A percentile compares a stretch with the other conserved stretches of the same genome.
Conservation (phyloP, 2,113 vertebrate genomes). For the Clupea harengus region DNA sequence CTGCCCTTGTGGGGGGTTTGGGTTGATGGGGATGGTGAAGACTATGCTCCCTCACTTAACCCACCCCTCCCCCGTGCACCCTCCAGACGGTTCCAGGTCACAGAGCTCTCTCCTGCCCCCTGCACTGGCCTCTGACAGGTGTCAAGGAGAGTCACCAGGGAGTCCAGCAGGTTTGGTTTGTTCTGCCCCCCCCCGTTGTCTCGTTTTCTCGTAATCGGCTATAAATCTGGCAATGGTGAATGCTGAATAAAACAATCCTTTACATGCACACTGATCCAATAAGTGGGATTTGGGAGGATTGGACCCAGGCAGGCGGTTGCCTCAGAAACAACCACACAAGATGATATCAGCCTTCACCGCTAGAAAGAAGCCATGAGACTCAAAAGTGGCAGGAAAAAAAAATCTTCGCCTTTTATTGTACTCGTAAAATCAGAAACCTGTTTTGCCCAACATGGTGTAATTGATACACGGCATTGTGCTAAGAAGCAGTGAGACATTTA, state of each 20-base stretch:
- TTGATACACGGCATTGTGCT: background rate
- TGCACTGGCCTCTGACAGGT: background rate
- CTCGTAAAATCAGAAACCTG: background rate
- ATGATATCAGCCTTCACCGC: conserved; percentile 36
- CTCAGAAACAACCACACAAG: background rate
- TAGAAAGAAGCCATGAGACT: background rate
- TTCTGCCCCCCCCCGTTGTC: conserved; percentile 5
- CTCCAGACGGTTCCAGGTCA: background rate
- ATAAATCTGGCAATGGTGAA: background rate
- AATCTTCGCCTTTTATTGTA: background rate
- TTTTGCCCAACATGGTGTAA: background rate
- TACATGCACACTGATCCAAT: background rate
- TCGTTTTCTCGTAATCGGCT: background rate
- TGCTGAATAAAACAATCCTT: background rate
- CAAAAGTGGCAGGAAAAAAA: background rate
- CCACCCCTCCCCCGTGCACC: background rate
- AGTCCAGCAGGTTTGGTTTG: background rate
- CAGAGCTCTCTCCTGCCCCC: background rate
- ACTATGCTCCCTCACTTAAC: background rate
- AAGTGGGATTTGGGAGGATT: background rate
- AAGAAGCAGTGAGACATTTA: conserved; percentile 9
- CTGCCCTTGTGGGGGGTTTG: conserved; percentile 40
- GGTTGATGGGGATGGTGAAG: background rate
- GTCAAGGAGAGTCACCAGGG: background rate
- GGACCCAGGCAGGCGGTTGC: background rate